Evolutionary conservation across 1,140 invertebrate genomes (phyloP).

Genomic region (Listronotus bonariensis): DNA sequence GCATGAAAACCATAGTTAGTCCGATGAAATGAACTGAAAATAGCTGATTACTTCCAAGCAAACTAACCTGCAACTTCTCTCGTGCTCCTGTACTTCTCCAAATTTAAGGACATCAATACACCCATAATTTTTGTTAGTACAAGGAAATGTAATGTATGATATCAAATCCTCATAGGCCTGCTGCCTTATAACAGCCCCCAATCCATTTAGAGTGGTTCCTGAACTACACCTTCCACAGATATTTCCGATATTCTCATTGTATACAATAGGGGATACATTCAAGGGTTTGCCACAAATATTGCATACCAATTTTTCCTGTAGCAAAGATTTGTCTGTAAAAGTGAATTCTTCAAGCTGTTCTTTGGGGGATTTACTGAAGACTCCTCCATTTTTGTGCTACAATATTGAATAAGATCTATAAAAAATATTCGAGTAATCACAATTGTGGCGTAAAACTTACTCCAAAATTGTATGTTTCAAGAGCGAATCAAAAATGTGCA

Average conservation of each 20-base stretch:
- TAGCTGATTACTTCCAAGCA: too few relatives aligned
- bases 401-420: too few relatives aligned
- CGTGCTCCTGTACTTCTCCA: constrained; percentile 28
- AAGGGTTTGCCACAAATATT: constrained; percentile 27
- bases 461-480: too few relatives aligned
- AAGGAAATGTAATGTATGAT: constrained; percentile 32
- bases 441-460: too few relatives aligned
- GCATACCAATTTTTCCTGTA: constrained; percentile 23
- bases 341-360: constrained; percentile 21
- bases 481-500: too few relatives aligned
- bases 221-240: constrained; percentile 34
- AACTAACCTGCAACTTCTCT: constrained; percentile 29
- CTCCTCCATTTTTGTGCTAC: too few relatives aligned
- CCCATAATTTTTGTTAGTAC: constrained; percentile 30
- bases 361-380: too few relatives aligned
- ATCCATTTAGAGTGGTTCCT: neutral
- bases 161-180: constrained; percentile 27
- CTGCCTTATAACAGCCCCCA: constrained; percentile 21
- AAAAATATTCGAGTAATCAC: too few relatives aligned
- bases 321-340: constrained; percentile 14
- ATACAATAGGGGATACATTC: constrained; percentile 33
- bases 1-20: too few relatives aligned
- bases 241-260: constrained; percentile 14
- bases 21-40: too few relatives aligned
- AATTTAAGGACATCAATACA: constrained; percentile 24